Conservation (phyloP, 1,140 invertebrate species). For the Nylanderia fulva region DNA sequence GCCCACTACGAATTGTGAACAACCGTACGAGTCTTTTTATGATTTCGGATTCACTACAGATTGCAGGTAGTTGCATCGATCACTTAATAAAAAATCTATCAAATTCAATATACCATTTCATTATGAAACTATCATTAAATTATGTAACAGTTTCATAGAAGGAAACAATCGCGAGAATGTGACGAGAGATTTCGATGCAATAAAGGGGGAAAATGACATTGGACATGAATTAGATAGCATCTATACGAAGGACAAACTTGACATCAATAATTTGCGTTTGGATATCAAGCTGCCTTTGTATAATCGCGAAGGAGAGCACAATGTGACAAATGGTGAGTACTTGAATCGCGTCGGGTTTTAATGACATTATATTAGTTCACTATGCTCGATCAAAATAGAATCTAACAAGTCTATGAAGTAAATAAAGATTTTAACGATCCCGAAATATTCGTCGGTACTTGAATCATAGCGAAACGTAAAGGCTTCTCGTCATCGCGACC, state of each 20-base stretch:
- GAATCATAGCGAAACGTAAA: constrained; percentile 74
- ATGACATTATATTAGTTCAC: constrained; percentile 47
- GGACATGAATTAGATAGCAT: constrained; percentile 4
- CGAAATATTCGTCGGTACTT: constrained; percentile 40
- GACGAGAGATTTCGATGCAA: constrained; percentile 37
- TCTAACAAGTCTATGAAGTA: not conserved
- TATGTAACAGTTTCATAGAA: constrained; percentile 28
- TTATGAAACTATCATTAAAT: constrained; percentile 16
- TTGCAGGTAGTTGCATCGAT: constrained; percentile 55
- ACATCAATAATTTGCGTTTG: constrained; percentile 62
- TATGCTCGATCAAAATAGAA: constrained; percentile 70
- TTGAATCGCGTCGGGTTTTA: constrained; percentile 37
- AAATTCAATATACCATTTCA: not conserved
- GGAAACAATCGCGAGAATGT: constrained; percentile 24
- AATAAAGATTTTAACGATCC: not conserved
- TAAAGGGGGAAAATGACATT: constrained; percentile 52
- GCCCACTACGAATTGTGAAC: constrained; percentile 39
- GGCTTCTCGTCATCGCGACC: constrained; percentile 58
- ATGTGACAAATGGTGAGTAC: constrained; percentile 44
- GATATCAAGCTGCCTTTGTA: constrained; percentile 8
- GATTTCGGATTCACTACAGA: not conserved
- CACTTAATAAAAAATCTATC: not conserved
- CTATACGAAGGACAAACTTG: constrained; percentile 44
- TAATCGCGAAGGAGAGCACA: not conserved
- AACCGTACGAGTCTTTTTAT: constrained; percentile 25